Evolutionary conservation across 2,888 invertebrate genomes (phyloP).

Genomic region (Clanis bilineata): DNA sequence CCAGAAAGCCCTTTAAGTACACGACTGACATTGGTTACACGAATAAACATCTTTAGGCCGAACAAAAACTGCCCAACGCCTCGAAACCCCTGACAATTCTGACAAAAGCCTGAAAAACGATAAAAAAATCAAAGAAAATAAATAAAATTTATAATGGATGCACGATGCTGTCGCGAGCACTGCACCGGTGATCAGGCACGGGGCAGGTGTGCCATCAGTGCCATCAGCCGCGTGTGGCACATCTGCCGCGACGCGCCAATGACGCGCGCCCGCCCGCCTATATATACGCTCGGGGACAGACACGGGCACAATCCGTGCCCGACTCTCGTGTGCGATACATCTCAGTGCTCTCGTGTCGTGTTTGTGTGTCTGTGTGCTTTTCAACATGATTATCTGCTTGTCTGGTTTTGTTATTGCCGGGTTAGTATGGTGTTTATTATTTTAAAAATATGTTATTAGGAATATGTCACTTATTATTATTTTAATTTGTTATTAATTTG

Average conservation of each 20-base stretch:
- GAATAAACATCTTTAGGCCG: background rate
- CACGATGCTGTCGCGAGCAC: conserved; percentile 2
- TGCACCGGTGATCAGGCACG: conserved; percentile 25
- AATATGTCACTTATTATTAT: background rate
- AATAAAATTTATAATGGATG: conserved; percentile 4
- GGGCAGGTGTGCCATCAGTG: conserved; percentile 28
- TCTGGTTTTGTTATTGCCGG: conserved; percentile 80
- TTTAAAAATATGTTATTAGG: background rate
- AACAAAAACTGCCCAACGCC: background rate
- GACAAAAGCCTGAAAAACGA: background rate
- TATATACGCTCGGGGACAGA: conserved; percentile 24
- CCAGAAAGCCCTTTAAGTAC: background rate
- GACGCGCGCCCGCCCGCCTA: conserved; percentile 9
- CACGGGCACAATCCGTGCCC: conserved; percentile 16
- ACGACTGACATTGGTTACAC: too few species aligned
- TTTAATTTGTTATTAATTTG: background rate
- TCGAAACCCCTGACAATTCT: background rate
- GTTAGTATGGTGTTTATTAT: conserved; percentile 44
- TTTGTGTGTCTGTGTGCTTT: conserved; percentile 17
- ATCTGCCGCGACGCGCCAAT: conserved; percentile 20
- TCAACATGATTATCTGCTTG: conserved; percentile 75
- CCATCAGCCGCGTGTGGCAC: conserved; percentile 19
- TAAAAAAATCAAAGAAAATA: conserved; percentile 9
- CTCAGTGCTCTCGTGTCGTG: conserved; percentile 16
- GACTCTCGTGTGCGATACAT: conserved; percentile 14